Evolutionary conservation across 2,888 invertebrate species (phyloP).

Genomic region (Nomada flava): DNA sequence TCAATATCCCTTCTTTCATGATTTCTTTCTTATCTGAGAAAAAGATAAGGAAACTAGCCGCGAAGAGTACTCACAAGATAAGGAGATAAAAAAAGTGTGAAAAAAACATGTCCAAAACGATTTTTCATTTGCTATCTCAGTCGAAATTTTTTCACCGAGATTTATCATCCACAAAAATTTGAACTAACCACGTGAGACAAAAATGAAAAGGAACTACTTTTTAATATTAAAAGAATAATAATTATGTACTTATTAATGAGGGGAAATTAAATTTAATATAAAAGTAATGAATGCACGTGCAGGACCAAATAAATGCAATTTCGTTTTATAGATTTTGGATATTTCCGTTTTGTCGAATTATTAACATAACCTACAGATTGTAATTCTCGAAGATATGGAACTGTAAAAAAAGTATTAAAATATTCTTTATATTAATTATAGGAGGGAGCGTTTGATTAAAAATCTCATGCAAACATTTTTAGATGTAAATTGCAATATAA

Average conservation of each 20-base stretch:
- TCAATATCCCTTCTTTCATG: constrained; percentile 4
- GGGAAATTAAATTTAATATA: neutral
- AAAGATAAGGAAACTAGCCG: constrained; percentile 40
- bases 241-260: neutral
- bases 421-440: neutral
- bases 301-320: neutral
- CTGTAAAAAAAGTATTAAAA: neutral
- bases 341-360: neutral
- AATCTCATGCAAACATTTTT: neutral
- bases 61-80: constrained; percentile 22
- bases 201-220: neutral
- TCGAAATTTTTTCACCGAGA: neutral
- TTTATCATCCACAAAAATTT: neutral
- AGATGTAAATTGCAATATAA: neutral
- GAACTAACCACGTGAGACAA: neutral
- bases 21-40: constrained; percentile 19
- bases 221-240: no score
- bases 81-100: constrained; percentile 7
- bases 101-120: neutral
- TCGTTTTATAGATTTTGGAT: neutral
- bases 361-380: constrained; percentile 22
- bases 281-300: neutral
- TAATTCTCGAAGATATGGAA: neutral
- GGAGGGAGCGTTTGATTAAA: neutral
- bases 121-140: constrained; percentile 4